phyloP scores from a whole-genome alignment of 2,888 invertebrate genomes.

The Acanthosoma haemorrhoidale region DNA sequence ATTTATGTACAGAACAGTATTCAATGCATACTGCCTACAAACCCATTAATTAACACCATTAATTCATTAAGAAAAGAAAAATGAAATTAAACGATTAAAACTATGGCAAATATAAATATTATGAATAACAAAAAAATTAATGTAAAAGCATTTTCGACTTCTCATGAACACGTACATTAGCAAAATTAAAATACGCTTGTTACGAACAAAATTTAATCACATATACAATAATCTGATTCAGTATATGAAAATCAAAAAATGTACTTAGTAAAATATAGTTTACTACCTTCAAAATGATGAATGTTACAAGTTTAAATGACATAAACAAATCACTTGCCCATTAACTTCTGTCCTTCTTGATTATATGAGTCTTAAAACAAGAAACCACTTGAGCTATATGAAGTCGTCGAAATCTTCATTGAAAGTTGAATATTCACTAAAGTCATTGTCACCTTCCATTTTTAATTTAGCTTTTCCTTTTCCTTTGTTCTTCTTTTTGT shows the following conservation, averaged over 20 bases:
- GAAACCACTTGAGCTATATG: slow-evolving; percentile 37
- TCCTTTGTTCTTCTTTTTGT: slow-evolving; percentile 69
- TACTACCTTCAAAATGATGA: not conserved
- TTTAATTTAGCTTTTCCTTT: slow-evolving; percentile 73
- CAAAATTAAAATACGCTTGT: not conserved
- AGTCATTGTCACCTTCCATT: slow-evolving; percentile 53
- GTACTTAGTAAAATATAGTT: not conserved
- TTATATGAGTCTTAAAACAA: not conserved
- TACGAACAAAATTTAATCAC: not conserved
- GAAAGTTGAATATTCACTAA: slow-evolving; percentile 42
- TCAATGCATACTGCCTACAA: not conserved
- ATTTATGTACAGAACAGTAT: not conserved
- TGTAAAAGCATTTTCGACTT: not conserved
- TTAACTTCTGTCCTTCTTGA: not conserved
- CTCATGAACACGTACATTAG: not conserved
- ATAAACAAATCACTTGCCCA: not conserved
- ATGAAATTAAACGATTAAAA: too few species aligned
- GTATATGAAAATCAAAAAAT: not conserved
- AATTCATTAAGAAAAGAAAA: too few species aligned
- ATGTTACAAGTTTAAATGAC: not conserved
- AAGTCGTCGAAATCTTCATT: slow-evolving; percentile 43
- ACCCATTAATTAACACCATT: not conserved
- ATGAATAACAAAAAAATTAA: not conserved
- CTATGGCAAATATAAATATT: not conserved
- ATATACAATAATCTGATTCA: not conserved